Percentiles rank a stretch among this genome's conserved stretches.
Conservation (phyloP, 53 echinoderm and acorn worm genomes). For the Mesocentrotus franciscanus region DNA sequence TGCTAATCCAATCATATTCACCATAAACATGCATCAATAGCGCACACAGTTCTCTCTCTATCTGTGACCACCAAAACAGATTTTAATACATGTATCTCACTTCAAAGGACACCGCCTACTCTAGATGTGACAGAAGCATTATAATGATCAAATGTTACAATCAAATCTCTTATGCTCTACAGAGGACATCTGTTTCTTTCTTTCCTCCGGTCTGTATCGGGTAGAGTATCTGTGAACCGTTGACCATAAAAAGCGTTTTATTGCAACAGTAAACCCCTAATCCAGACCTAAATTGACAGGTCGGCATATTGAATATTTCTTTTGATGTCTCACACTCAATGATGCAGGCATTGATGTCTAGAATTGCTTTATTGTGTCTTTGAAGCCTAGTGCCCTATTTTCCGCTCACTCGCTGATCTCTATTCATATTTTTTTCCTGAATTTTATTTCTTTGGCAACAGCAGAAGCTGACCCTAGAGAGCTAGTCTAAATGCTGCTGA, state of each 20-base stretch:
- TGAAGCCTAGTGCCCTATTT: background rate
- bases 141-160: slow-evolving; percentile 10
- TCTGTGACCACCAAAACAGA: background rate
- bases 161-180: background rate
- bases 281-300: slow-evolving; percentile 36
- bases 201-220: background rate
- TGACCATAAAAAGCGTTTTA: slow-evolving; percentile 5
- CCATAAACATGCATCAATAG: background rate
- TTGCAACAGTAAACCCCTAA: background rate
- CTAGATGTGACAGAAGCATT: background rate
- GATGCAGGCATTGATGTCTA: background rate
- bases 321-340: slow-evolving; percentile 13
- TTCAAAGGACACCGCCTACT: slow-evolving; percentile 2
- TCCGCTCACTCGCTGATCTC: background rate
- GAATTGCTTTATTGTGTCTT: slow-evolving; percentile 1
- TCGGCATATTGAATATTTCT: slow-evolving; percentile 40
- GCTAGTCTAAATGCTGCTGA: background rate
- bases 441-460: background rate
- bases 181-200: slow-evolving; percentile 1
- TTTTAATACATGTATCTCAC: background rate
- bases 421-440: background rate
- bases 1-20: background rate
- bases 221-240: background rate
- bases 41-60: background rate
- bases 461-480: background rate